These are phyloP conservation scores for Patiria pectinifera DNA, from an alignment of 53 echinoderm and acorn worm species.

Conservation along the genomic window DNA sequence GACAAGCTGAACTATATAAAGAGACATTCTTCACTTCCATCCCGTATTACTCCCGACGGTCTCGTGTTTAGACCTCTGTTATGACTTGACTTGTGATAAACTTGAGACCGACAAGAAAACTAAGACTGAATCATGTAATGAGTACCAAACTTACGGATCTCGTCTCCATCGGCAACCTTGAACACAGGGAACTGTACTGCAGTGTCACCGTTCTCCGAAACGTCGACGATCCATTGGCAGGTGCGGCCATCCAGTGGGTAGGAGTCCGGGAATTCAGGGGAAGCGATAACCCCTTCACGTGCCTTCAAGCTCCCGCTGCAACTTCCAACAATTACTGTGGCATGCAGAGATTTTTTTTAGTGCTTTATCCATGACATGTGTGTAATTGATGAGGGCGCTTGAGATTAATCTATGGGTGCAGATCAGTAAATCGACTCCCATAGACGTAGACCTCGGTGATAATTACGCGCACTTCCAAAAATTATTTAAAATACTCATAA, in stretches of 20 bases:
- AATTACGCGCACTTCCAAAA: no score
- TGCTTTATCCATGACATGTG: no score
- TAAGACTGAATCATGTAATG: not conserved
- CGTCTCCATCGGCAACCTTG: slow-evolving; percentile 29
- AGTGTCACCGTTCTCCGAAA: slow-evolving; percentile 73
- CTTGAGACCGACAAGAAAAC: not conserved
- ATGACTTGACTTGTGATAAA: no score
- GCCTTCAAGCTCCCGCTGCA: slow-evolving; percentile 68
- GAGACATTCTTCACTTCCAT: no score
- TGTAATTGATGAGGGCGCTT: no score
- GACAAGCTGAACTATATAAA: no score
- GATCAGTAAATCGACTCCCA: no score
- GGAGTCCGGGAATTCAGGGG: slow-evolving; percentile 72
- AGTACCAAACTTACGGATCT: slow-evolving; percentile 14
- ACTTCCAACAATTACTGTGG: slow-evolving; percentile 57
- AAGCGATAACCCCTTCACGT: slow-evolving; percentile 60
- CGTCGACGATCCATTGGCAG: slow-evolving; percentile 73
- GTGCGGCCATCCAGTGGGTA: slow-evolving; percentile 60
- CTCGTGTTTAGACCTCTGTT: no score
- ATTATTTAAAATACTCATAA: no score
- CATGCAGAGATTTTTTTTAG: not conserved
- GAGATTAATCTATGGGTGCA: no score
- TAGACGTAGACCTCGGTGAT: no score
- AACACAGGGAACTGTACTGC: slow-evolving; percentile 67
- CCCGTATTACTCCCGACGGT: no score